phyloP scores from a whole-genome alignment of 2,797 vertebrate species.

The Phylloscopus collybita region DNA sequence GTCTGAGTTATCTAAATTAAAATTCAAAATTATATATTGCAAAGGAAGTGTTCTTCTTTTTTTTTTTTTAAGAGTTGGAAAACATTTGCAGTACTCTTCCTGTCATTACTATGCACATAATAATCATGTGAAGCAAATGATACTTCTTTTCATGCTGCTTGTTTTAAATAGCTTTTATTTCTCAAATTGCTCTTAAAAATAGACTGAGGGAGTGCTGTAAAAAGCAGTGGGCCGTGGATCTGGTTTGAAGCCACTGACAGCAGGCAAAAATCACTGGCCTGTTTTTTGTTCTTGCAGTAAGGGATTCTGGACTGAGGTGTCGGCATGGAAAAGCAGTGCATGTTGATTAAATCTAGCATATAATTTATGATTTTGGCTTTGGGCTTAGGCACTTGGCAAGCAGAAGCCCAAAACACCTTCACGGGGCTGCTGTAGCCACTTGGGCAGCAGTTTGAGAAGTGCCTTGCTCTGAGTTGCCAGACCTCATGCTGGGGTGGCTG shows the following conservation, averaged over 20 bases:
- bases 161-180: constrained; percentile 66
- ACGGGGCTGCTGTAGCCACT: not conserved
- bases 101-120: constrained; percentile 66
- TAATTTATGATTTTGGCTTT: not conserved
- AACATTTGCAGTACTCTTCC: constrained; percentile 73
- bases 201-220: constrained; percentile 28
- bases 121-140: constrained; percentile 62
- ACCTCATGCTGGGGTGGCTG: not conserved
- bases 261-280: not conserved
- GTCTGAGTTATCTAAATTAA: constrained; percentile 75
- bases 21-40: constrained; percentile 71
- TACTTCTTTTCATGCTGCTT: constrained; percentile 57
- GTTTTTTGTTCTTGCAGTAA: not conserved
- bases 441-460: not conserved
- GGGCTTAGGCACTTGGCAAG: not conserved
- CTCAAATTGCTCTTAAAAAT: constrained; percentile 63
- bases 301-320: not conserved
- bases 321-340: rapidly evolving
- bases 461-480: not conserved
- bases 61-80: constrained; percentile 58
- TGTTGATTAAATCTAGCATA: not conserved
- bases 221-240: not conserved
- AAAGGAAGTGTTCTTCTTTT: constrained; percentile 43
- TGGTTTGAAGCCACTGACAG: not conserved
- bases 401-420: not conserved